These are phyloP conservation scores for Geodia barretti DNA, from an alignment of 37 sponge, comb jelly and placozoan genomes.

Conservation along the genomic window DNA sequence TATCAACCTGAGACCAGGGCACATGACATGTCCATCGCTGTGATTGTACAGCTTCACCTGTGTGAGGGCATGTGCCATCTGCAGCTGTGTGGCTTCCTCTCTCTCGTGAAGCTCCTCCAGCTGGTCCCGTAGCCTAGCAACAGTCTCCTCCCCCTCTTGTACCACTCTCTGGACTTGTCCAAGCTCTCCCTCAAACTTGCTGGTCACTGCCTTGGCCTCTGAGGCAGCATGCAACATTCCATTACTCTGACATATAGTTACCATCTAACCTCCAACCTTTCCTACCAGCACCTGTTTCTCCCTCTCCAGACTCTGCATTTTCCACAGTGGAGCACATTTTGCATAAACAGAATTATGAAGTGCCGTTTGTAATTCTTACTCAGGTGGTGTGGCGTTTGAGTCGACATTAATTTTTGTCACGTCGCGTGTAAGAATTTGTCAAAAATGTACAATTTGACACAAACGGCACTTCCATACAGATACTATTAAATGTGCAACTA, in stretches of 20 bases:
- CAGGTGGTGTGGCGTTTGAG: too few relatives aligned
- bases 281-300: neutral
- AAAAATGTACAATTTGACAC: too few relatives aligned
- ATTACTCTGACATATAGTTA: too few relatives aligned
- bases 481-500: too few relatives aligned
- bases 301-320: neutral
- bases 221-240: too few relatives aligned
- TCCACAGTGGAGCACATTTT: too few relatives aligned
- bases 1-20: constrained; percentile 27
- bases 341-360: too few relatives aligned
- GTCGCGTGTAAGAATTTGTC: too few relatives aligned
- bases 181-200: neutral
- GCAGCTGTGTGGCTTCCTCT: constrained; percentile 26
- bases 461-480: too few relatives aligned
- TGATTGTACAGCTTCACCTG: constrained; percentile 15
- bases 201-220: neutral
- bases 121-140: constrained; percentile 29
- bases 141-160: constrained; percentile 8
- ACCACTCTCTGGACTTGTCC: neutral
- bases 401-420: too few relatives aligned
- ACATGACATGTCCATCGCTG: neutral
- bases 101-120: constrained; percentile 55
- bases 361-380: too few relatives aligned
- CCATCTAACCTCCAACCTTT: neutral
- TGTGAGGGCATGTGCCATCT: constrained; percentile 29